These are phyloP conservation scores for Synergus umbraculus DNA, from an alignment of 2,888 invertebrate genomes.

Conservation along the genomic window DNA sequence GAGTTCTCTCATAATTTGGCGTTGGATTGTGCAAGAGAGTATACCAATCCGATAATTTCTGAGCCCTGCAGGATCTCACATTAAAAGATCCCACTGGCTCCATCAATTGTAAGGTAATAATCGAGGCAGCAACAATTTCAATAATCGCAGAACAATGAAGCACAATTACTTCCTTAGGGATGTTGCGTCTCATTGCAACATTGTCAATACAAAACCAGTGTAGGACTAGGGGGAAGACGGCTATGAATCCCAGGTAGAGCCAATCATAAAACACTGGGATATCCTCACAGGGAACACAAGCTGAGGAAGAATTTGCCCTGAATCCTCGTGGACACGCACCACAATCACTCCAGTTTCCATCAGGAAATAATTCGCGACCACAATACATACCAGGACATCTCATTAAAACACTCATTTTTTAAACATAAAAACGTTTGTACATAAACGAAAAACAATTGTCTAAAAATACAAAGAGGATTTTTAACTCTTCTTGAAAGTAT, in stretches of 20 bases:
- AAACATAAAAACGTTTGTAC: neutral
- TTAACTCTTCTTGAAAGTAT: neutral
- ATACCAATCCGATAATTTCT: constrained; percentile 96
- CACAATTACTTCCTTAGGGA: constrained; percentile 86
- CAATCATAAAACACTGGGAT: constrained; percentile 92
- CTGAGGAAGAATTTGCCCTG: constrained; percentile 84
- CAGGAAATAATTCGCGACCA: constrained; percentile 83
- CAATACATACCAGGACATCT: constrained; percentile 91
- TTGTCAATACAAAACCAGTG: constrained; percentile 96
- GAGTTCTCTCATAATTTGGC: constrained; percentile 91
- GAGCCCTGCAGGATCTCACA: constrained; percentile 88
- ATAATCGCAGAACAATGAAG: constrained; percentile 90
- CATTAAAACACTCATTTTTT: constrained; percentile 59
- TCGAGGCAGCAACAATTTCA: constrained; percentile 88
- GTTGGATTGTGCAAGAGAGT: constrained; percentile 96
- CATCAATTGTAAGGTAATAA: constrained; percentile 88
- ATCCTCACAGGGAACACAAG: constrained; percentile 88
- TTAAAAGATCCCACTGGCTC: constrained; percentile 89
- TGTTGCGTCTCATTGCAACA: constrained; percentile 86
- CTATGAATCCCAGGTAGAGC: constrained; percentile 97
- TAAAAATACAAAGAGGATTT: neutral
- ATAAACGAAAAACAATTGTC: neutral
- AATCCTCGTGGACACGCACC: constrained; percentile 93
- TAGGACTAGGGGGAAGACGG: constrained; percentile 89
- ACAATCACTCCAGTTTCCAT: constrained; percentile 88